A percentile compares a stretch with the other conserved stretches of the same genome.
Evolutionary conservation across 2,113 vertebrate genomes (phyloP).

Genomic region (Hippocampus zosterae): DNA sequence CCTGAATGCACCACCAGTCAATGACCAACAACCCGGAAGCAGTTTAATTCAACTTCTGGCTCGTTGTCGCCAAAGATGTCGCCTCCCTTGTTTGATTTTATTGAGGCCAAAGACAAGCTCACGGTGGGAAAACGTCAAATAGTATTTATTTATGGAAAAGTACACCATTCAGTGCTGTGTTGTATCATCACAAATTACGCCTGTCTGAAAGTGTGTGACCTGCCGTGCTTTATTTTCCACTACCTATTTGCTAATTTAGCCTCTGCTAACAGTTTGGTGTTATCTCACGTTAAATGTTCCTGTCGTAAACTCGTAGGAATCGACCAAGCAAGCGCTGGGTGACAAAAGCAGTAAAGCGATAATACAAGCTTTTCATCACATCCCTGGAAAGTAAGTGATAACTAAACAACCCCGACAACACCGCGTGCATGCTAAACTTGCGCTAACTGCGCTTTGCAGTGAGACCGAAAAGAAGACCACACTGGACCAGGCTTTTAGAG

Average conservation of each 20-base stretch:
- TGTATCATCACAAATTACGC: neutral
- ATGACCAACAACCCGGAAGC: constrained; percentile 38
- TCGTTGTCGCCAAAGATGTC: constrained; percentile 61
- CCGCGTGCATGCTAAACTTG: neutral
- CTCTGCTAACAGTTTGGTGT: neutral
- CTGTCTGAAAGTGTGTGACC: neutral
- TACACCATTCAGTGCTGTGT: neutral
- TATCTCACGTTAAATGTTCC: constrained; percentile 5
- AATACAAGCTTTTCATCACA: constrained; percentile 80
- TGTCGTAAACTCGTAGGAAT: constrained; percentile 66
- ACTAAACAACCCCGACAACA: too few relatives aligned
- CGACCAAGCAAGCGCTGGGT: constrained; percentile 78
- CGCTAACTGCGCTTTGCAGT: constrained; percentile 61
- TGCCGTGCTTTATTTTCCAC: neutral
- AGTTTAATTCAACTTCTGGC: neutral
- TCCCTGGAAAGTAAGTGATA: constrained; percentile 83
- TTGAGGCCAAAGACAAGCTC: constrained; percentile 73
- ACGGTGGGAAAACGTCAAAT: constrained; percentile 47
- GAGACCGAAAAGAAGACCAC: constrained; percentile 95
- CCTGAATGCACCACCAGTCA: neutral
- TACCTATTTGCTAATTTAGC: constrained; percentile 3
- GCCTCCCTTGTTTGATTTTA: constrained; percentile 66
- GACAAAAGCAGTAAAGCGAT: constrained; percentile 81
- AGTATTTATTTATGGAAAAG: neutral
- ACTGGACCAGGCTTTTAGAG: constrained; percentile 90